Base-by-base conservation (phyloP, 2,888 invertebrate genomes). In the Drosophila pullipes region DNA sequence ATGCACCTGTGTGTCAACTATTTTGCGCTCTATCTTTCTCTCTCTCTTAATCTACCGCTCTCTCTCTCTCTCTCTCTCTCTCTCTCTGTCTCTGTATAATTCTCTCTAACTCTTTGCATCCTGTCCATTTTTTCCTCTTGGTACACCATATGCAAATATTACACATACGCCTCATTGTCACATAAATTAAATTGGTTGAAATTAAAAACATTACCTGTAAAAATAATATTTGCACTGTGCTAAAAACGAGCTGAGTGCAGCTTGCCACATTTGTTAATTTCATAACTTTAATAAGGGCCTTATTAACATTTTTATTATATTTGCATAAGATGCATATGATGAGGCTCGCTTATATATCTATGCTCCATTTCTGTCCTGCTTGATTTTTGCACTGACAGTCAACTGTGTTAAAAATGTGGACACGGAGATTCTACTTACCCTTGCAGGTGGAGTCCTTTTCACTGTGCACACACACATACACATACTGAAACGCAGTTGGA, bases 311-410 rank as follows among this genome's bases (percentile, higher is more conserved):
- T 64, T 44, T 55, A 65, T 72, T 39, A 72, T 72, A 59, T 72
- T 72, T 72, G 30, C 54, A 47, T 64, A 47, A 72, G 73, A 53
- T 22, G 31, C 35, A 69, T 70, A 30, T 33, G 58, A 54, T 41
- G 16, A 16, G 35, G 35, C 25, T 25, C n/a, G 39, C 44, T 39
- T 28, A 33, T 53, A 44, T 25, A 47, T 35, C 44, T 47, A 30
- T 37, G 44, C 37, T 57, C 18, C 69, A 55, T 72, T 69, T 58
- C 33, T 33, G 13, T 53, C 59, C 18, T 39, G 37, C 28, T 39
- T 53, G 50, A 11, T 81, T 84, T 81, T 84, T 82, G 79, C 62
- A 53, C 61, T 82, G 81, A 78, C 82, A 84, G 85, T 69, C 85
- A 64, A 75, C 81, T 81, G 78, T 72, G 64, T 30, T 60, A 7